Base-by-base conservation (phyloP, 2,113 vertebrate species). In the Gallinago jamesoni region DNA sequence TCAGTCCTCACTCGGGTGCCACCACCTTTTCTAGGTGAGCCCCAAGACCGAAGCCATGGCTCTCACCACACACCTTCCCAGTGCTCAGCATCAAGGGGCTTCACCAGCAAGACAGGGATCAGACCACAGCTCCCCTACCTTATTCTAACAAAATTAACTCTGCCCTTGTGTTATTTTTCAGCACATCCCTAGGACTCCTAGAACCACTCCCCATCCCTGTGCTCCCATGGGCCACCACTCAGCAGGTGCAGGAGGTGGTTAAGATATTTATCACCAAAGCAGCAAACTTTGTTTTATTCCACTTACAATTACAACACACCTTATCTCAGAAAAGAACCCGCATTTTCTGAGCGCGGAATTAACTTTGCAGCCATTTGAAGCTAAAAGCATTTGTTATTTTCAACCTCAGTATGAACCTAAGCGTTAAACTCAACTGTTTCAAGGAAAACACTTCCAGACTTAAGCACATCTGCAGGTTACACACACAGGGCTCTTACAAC, bases 311-410 rank as follows among this genome's bases (percentile, higher is more conserved):
- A 45, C 5, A 4, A 28, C 20, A 37, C 43, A 80, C 62, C 1
- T 16, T 52, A 11, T 5, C 35, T 45, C 43, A 23, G 8, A 30
- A 4, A 81, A 75, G 8, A 17, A 63, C 4, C 19, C 0, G 0
- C 4, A 5, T 12, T 69, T 68, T 72, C n/a, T 22, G 3, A 89
- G 35, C 14, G 48, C 24, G 74, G 5, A 81, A 77, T 28, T 86
- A 64, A 68, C 27, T 81, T 57, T 7, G 6, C 12, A 66, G 60
- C 20, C 25, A 39, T 41, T 35, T 66, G 5, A 75, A 85, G 13
- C 4, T 47, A 60, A 72, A 52, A 0, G 0, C 5, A 37, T 69
- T 37, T 7, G 16, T 47, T 57, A 20, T 31, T 90, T 79, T 60
- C 35, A 72, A 24, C 33, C 33, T 88, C 45, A 53, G 17, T 4